Evolutionary conservation across 2,888 invertebrate genomes (phyloP), one percentile per base, ranked within the genome.

Genomic region (Drymonia ruficornis): DNA sequence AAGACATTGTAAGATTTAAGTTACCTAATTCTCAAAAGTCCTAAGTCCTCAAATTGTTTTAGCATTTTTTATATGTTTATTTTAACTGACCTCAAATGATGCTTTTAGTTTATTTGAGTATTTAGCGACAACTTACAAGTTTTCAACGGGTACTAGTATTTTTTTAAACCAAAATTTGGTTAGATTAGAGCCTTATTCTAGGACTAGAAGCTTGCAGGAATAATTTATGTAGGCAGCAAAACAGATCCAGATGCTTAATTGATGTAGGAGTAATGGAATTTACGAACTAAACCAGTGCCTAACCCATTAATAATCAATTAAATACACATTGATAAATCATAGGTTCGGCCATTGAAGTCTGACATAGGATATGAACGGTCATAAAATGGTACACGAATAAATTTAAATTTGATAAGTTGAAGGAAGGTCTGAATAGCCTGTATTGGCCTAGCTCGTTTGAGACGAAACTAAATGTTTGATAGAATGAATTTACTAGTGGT

Each of bases 351-450:
- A 71, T 74, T 80, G 76, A 82, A 84, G 78, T 72, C 71, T 76
- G 76, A 81, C 83, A 84, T 80, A 74, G 72, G 70, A 72, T 78
- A 75, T 78, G 73, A 81, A 60, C 51, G 52, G 74, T 78, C 73
- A 76, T 76, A 78, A 87, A 87, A 84, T 83, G 70, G 83, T 72
- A 75, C 81, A 80, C 71, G 81, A 84, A 87, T 86, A 81, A 80
- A 87, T 89, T 86, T 84, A 67, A 42, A 13, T 43, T 43, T 19
- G 43, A 19, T 43, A 43, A 9, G 16, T 40, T 40, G 16, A 9
- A 7, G 15, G 40, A 15, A 40, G 40, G 40, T 2, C 36, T 36
- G 36, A 5, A 4, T 36, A 7, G 5, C 31, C 31, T 28, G 12
- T 31, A 31, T 4, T 1, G n/a, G 5, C 5, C 31, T 31, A 31